Evolutionary conservation across 2,797 vertebrate genomes (phyloP), one percentile per base, ranked within the genome.

Genomic region (Pseudotriccus pelzelni): DNA sequence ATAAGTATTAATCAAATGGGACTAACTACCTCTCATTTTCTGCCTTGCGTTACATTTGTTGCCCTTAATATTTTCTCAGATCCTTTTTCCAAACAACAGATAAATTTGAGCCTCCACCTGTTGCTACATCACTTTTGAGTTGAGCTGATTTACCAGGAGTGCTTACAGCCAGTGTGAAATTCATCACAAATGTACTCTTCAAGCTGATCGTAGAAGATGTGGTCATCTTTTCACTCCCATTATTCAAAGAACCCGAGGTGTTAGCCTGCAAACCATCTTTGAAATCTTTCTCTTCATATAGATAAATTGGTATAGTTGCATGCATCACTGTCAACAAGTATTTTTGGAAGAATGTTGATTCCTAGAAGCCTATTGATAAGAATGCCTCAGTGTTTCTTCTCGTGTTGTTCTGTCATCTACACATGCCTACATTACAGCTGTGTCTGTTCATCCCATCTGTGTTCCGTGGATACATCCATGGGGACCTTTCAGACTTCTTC

Each of bases 131-230:
- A 43, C 18, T 75, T 24, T 1, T 46, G 21, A 68, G 9, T 56
- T 0, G 0, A 72, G 9, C 5, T 49, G 28, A 68, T 64, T 0
- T 8, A 70, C 5, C 18, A 78, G 23, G 16, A 70, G 3, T n/a
- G 3, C 4, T 74, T 74, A 27, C 9, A 94, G 32, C 5, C 47
- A 37, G 4, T 19, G 15, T 1, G 1, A 74, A 84, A 68, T 20
- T 6, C 32, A 58, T 68, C 36, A 73, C 6, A 74, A 85, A 63
- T 3, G 1, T 3, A 16, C 11, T 85, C 20, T 72, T 72, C 27
- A 67, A 9, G 18, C 18, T 75, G 32, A 84, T 20, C 7, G 5
- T 41, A 44, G 50, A 79, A 76, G 25, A 53, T 30, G 25, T 22
- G 23, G 5, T 46, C 14, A 36, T 46, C 24, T 88, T 86, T 70